A percentile compares a stretch with the other conserved stretches of the same genome.
These are phyloP conservation scores for Drosophila paramelanica DNA, from an alignment of 2,888 invertebrate species.

Conservation along the genomic window DNA sequence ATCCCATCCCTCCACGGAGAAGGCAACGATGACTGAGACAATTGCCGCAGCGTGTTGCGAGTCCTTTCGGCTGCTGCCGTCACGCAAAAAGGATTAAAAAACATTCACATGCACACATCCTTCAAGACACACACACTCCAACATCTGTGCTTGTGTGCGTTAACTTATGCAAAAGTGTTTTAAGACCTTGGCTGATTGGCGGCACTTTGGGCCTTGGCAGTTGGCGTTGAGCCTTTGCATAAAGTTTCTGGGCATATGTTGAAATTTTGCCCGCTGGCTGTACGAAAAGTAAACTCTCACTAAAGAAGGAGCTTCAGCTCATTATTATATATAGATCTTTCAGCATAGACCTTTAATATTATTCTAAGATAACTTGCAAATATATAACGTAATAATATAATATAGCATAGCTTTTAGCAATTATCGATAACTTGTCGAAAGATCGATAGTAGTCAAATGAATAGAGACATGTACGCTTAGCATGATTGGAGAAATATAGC, in stretches of 20 bases:
- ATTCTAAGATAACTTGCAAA: too few species aligned
- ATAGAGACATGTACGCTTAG: too few species aligned
- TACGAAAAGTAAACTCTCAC: conserved; percentile 11
- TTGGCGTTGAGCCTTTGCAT: conserved; percentile 1
- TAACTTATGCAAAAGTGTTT: conserved; percentile 76
- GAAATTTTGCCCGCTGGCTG: conserved; percentile 40
- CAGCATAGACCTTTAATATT: too few species aligned
- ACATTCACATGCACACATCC: conserved; percentile 52
- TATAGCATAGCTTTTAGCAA: too few species aligned
- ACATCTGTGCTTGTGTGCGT: conserved; percentile 25
- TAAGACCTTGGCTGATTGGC: conserved; percentile 75
- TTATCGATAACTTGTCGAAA: too few species aligned
- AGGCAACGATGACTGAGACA: conserved; percentile 33
- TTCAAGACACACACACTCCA: conserved; percentile 6
- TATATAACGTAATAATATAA: too few species aligned
- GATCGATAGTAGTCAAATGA: too few species aligned
- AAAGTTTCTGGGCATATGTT: conserved; percentile 5
- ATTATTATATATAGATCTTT: too few species aligned
- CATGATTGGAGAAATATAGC: too few species aligned
- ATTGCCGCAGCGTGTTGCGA: conserved; percentile 40
- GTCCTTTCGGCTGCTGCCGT: conserved; percentile 49
- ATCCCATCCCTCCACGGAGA: not conserved
- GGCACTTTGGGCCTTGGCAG: conserved; percentile 36
- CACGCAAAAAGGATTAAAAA: conserved; percentile 75
- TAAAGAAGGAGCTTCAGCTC: not conserved